A percentile compares a stretch with the other conserved stretches of the same genome.
phyloP scores from a whole-genome alignment of 2,888 invertebrate genomes.

The Agrotis ipsilon region DNA sequence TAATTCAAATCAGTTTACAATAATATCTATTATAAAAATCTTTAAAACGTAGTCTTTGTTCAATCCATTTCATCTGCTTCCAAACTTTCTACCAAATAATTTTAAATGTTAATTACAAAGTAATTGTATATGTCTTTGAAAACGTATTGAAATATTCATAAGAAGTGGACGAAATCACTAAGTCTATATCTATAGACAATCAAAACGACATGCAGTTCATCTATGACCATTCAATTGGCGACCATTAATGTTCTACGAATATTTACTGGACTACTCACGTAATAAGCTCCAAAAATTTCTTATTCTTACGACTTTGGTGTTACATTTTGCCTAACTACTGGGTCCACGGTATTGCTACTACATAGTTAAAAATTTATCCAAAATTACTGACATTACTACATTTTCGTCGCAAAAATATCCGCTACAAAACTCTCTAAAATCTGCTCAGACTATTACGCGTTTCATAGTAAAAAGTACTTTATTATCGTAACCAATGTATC shows the following conservation, averaged over 20 bases:
- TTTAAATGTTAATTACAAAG: constrained; percentile 36
- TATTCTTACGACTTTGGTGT: constrained; percentile 87
- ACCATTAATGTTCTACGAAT: constrained; percentile 62
- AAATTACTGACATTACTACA: constrained; percentile 89
- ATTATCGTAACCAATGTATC: constrained; percentile 68
- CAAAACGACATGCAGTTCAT: constrained; percentile 69
- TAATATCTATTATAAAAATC: constrained; percentile 37
- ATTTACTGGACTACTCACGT: constrained; percentile 72
- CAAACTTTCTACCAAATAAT: constrained; percentile 11
- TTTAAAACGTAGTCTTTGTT: constrained; percentile 25
- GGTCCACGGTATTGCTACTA: constrained; percentile 83
- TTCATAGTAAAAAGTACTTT: constrained; percentile 73
- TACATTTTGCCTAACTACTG: constrained; percentile 85
- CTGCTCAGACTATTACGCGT: constrained; percentile 79
- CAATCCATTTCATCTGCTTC: constrained; percentile 13
- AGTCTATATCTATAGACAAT: constrained; percentile 75
- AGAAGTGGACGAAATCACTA: constrained; percentile 84
- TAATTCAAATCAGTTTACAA: constrained; percentile 18
- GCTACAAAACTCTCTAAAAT: constrained; percentile 84
- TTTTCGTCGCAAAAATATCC: constrained; percentile 85
- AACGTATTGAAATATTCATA: constrained; percentile 63
- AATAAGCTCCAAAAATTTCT: constrained; percentile 85
- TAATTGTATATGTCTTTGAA: constrained; percentile 41
- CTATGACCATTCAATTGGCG: constrained; percentile 62
- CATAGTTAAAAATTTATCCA: constrained; percentile 82